Base-by-base conservation (phyloP, 2,113 vertebrate species). In the Mus spicilegus region DNA sequence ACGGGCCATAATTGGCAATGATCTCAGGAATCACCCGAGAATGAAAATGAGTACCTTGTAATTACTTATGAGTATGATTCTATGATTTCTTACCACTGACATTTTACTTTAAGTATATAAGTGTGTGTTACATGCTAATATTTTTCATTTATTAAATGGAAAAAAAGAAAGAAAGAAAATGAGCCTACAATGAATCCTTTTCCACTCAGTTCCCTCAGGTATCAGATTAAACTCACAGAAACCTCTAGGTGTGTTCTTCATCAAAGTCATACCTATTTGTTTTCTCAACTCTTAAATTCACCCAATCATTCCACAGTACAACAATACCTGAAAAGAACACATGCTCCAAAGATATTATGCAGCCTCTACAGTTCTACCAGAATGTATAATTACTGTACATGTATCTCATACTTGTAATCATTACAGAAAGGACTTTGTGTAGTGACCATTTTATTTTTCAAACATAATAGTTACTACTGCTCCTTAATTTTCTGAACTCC, bases 51-150 rank as follows among this genome's bases (percentile, higher is more conserved):
- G 12, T 67, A 76, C 61, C 61, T 93, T 89, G 7, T 39, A 82
- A 89, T 82, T 65, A 86, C 85, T 67, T 89, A 56, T 94, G 78
- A 89, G 90, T 81, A 81, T 72, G 72, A 86, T 33, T 88, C 33
- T 51, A 63, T 56, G 8, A 69, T 49, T 86, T 69, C 54, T 87
- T 84, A 95, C 78, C 69, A 84, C 9, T 94, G 87, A 86, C 78
- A 49, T 69, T 93, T 94, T 95, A 80, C 46, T 51, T 30, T 96
- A 82, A 86, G 73, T 73, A 39, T 73, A 73, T 42, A 73, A 42
- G 22, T 20, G 10, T 1, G 94, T 93, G n/a, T 96, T 84, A 28
- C 49, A 75, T 93, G 36, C 16, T 82, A 56, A 77, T 70, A 30
- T 87, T 93, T 95, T 87, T 78, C 13, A 30, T n/a, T 46, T 6